A percentile compares a stretch with the other conserved stretches of the same genome.
Conservation (phyloP, 1,140 invertebrate species). For the Cherax quadricarinatus region DNA sequence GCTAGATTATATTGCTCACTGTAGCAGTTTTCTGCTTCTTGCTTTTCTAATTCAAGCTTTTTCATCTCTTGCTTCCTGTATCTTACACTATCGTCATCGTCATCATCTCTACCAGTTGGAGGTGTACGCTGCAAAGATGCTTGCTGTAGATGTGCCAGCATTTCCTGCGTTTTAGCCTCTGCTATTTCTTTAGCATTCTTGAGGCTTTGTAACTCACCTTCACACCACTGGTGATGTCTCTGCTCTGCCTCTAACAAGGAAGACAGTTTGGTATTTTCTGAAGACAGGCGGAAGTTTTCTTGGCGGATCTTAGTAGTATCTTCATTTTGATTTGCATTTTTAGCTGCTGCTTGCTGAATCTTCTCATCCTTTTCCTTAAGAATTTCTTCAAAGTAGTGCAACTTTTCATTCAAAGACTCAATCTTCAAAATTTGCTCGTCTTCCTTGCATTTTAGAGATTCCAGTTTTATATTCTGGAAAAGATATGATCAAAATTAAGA, state of each 20-base stretch:
- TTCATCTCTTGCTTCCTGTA: conserved; percentile 44
- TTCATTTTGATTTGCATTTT: neutral
- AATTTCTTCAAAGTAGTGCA: neutral
- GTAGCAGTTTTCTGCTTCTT: conserved; percentile 2
- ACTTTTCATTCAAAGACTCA: conserved; percentile 22
- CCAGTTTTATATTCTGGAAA: conserved; percentile 39
- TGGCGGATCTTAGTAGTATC: conserved; percentile 34
- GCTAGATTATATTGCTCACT: conserved; percentile 3
- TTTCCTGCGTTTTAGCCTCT: conserved; percentile 28
- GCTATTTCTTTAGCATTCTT: conserved; percentile 38
- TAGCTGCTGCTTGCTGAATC: conserved; percentile 3
- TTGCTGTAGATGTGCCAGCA: conserved; percentile 26
- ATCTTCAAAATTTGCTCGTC: conserved; percentile 10
- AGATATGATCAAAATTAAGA: neutral
- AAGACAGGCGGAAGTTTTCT: conserved; percentile 45
- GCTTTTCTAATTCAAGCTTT: conserved; percentile 47
- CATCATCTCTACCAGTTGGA: conserved; percentile 51
- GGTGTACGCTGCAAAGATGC: conserved; percentile 46
- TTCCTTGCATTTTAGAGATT: conserved; percentile 18
- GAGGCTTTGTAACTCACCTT: conserved; percentile 44
- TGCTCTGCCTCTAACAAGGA: conserved; percentile 33
- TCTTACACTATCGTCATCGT: conserved; percentile 15
- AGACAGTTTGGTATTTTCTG: conserved; percentile 24
- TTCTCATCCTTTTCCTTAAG: conserved; percentile 24
- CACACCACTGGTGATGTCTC: conserved; percentile 44